Evolutionary conservation across 1,140 invertebrate species (phyloP), one percentile per base, ranked within the genome.

Genomic region (Orius insidiosus): DNA sequence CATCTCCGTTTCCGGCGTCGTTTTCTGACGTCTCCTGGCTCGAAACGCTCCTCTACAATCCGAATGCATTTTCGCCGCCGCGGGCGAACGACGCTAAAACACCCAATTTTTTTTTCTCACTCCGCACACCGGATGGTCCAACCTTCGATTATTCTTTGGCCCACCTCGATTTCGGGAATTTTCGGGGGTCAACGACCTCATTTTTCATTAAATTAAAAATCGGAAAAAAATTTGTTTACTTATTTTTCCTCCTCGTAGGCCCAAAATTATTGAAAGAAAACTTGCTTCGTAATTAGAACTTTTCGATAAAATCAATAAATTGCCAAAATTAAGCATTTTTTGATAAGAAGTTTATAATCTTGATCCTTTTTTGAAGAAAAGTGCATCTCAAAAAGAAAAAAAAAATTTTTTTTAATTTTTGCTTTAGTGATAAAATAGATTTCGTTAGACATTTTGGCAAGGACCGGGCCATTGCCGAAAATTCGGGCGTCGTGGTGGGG

Each of bases 381-480:
- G 14, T n/a, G 35, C n/a, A 11, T 36, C n/a, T 36, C 14, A 36
- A 5, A 15, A 36, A 36, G 4, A 15, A 36, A 36, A 36, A 36
- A 11, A 36, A n/a, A n/a, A n/a, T n/a, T n/a, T n/a, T 36, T 36
- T 15, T 4, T 5, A 36, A n/a, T n/a, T 15, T n/a, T 36, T 36
- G 35, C 9, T 36, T 36, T 3, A 3, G 3, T 15, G 35, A 11
- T 15, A 15, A 3, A 15, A 15, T 11, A 15, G 35, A 36, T 9
- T 36, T 16, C n/a, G 38, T 10, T 16, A 15, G 38, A 4, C 15
- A 40, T 40, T 40, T 40, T 40, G 38, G 38, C 38, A 18, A 40
- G 38, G 38, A 13, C 38, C 16, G 38, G 38, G 38, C 38, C 38
- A 40, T 40, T 40, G 38, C 38, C 38, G 38, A 40, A 40, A 40